A percentile compares a stretch with the other conserved stretches of the same genome.
phyloP scores from a whole-genome alignment of 2,888 invertebrate genomes.

The Pterobdella sp. region DNA sequence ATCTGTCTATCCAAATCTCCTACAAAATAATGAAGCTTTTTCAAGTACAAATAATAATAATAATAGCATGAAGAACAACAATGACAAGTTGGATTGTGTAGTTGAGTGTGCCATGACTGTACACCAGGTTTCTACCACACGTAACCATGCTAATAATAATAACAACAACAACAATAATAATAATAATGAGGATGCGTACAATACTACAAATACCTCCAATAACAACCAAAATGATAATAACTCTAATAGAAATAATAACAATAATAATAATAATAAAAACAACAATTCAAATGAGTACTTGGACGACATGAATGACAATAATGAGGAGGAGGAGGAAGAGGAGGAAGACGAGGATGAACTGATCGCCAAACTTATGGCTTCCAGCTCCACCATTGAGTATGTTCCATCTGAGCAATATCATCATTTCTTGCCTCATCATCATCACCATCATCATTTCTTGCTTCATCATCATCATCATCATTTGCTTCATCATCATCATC shows the following conservation, averaged over 20 bases:
- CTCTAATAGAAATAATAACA: neutral
- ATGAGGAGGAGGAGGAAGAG: neutral
- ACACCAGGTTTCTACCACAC: neutral
- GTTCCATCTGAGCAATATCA: neutral
- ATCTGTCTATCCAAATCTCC: neutral
- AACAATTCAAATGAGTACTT: neutral
- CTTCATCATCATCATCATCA: too few relatives aligned
- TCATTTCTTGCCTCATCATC: neutral
- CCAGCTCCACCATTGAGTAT: constrained; percentile 9
- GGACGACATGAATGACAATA: neutral
- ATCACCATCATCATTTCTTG: too few relatives aligned
- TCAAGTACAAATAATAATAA: neutral
- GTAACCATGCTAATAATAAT: neutral
- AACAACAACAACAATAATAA: constrained; percentile 4
- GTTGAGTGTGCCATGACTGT: too few relatives aligned
- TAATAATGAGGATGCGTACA: too few relatives aligned
- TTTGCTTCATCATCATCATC: too few relatives aligned
- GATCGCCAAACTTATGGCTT: constrained; percentile 1
- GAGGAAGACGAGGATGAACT: neutral
- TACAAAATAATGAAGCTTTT: neutral
- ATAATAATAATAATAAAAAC: neutral
- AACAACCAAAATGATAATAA: neutral
- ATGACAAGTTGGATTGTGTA: too few relatives aligned
- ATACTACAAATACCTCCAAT: too few relatives aligned
- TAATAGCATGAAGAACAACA: neutral